A percentile compares a stretch with the other conserved stretches of the same genome.
phyloP scores from a whole-genome alignment of 1,140 invertebrate species.

The Drosophila pectinifera region DNA sequence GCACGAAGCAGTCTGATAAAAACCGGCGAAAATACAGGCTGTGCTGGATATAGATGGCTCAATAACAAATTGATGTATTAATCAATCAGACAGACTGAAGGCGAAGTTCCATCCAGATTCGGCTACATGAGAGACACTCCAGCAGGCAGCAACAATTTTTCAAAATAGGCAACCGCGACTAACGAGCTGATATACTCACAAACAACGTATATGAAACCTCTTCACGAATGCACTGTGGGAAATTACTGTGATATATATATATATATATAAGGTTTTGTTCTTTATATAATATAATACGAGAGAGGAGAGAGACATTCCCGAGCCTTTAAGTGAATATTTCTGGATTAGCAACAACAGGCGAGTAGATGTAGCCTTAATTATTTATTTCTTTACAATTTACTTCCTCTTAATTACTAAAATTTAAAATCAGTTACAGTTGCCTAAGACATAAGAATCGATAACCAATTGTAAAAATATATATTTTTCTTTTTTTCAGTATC shows the following conservation, averaged over 20 bases:
- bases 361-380: no score
- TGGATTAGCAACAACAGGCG: no score
- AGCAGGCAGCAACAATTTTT: constrained; percentile 60
- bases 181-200: constrained; percentile 29
- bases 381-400: no score
- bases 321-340: no score
- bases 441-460: not conserved
- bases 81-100: constrained; percentile 69
- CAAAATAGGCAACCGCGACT: constrained; percentile 61
- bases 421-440: not conserved
- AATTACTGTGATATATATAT: no score
- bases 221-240: constrained; percentile 8
- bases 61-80: constrained; percentile 83
- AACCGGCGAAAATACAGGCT: constrained; percentile 1
- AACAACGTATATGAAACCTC: constrained; percentile 9
- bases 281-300: no score
- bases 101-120: constrained; percentile 34
- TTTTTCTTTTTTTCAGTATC: not conserved
- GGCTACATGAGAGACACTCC: constrained; percentile 19
- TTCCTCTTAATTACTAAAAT: not conserved
- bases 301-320: no score
- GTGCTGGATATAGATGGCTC: constrained; percentile 58
- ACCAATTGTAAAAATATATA: not conserved
- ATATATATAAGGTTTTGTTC: no score
- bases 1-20: constrained; percentile 13